Base-by-base conservation (phyloP, 2,113 vertebrate species). In the Phalacrocorax carbo region DNA sequence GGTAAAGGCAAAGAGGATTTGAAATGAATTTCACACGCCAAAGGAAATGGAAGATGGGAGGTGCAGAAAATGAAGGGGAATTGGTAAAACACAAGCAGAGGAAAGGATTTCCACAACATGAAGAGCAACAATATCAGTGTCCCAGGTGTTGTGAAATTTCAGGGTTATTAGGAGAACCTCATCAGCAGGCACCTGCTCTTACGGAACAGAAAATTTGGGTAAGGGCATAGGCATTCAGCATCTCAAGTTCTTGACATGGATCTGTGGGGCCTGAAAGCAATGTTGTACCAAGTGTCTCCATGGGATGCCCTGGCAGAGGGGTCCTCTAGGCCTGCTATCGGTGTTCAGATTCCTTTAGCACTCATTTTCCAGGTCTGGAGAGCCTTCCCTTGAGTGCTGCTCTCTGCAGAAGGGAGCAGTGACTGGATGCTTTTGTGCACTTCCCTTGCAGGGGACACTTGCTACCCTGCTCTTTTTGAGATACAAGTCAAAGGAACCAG, bases 241-340 rank as follows among this genome's bases (percentile, higher is more conserved):
- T 9, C 40, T 36, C 23, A 14, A 2, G 27, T 17, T 66, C 54
- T 27, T 16, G 15, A 8, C 12, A 3, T 1, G 2, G 76, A 26
- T 25, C 40, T 70, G 27, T 5, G 30, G 14, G 62, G 3, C 11
- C 38, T 36, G 49, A 52, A 12, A 61, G 20, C 60, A 70, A 5
- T 0, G 0, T 11, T 21, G 6, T 49, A 29, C 25, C 26, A 20
- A 61, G 29, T 1, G 9, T 34, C 11, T 32, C 48, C 11, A 2
- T 7, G 38, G 52, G 42, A 20, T 48, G 26, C 11, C 13, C 51
- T 55, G 17, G 17, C 54, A 83, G 27, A 66, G 9, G 13, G 6
- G 5, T 57, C 11, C 49, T 52, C 26, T 38, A 48, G 15, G 34
- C 3, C n/a, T 23, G 29, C 44, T 65, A 2, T 1, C 2, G 15